These are phyloP conservation scores for Eupithecia inturbata DNA, from an alignment of 2,888 invertebrate species.

Conservation along the genomic window DNA sequence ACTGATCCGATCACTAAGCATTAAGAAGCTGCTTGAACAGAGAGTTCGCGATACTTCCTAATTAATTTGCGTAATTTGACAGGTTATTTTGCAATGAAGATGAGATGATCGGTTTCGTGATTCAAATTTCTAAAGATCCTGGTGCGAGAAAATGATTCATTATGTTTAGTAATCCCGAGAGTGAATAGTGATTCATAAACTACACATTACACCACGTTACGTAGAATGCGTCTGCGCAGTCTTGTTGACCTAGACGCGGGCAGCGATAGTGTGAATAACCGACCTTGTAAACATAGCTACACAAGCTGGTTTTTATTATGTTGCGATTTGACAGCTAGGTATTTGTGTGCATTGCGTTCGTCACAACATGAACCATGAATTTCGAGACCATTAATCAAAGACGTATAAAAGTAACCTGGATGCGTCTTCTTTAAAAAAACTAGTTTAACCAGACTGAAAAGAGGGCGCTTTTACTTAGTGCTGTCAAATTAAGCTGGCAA, in stretches of 20 bases:
- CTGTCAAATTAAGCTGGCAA: too few relatives aligned
- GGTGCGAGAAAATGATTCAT: constrained; percentile 44
- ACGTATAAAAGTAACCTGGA: too few relatives aligned
- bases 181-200: constrained; percentile 55
- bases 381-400: not conserved
- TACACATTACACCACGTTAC: constrained; percentile 57
- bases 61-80: not conserved
- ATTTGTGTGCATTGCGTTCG: not conserved
- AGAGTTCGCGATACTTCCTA: not conserved
- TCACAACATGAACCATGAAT: constrained; percentile 11
- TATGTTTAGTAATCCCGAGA: constrained; percentile 36
- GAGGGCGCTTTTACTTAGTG: too few relatives aligned
- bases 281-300: constrained; percentile 65
- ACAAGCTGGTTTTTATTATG: constrained; percentile 26
- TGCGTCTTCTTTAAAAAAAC: not conserved
- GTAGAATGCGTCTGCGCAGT: constrained; percentile 43
- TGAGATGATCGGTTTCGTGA: not conserved
- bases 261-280: constrained; percentile 63
- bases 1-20: not conserved
- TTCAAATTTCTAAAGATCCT: constrained; percentile 26
- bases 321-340: constrained; percentile 9
- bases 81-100: not conserved
- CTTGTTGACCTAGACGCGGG: constrained; percentile 48
- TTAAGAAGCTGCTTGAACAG: not conserved
- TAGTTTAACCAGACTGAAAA: not conserved